A percentile compares a stretch with the other conserved stretches of the same genome.
Evolutionary conservation across 30 jellyfish, hydroid and myxozoan species (phyloP).

Genomic region (Aurelia aurita): DNA sequence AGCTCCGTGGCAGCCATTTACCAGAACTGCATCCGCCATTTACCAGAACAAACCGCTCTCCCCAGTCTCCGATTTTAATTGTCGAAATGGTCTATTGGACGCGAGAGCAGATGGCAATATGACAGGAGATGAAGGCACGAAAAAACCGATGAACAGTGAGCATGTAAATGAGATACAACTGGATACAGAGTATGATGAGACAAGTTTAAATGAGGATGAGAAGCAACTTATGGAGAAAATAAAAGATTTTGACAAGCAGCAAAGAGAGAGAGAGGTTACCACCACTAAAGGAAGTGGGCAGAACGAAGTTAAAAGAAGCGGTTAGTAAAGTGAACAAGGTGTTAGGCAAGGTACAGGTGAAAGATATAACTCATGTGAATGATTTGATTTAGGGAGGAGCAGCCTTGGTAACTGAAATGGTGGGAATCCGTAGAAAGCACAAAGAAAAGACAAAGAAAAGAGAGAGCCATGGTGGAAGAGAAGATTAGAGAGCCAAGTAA

Average conservation of each 20-base stretch:
- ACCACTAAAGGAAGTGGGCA: neutral
- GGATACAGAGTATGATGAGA: too few species aligned
- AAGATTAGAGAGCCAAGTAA: neutral
- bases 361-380: slow-evolving; percentile 23
- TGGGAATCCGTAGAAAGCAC: neutral
- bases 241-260: neutral
- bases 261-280: slow-evolving; percentile 2
- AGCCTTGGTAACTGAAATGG: too few species aligned
- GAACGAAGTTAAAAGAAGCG: neutral
- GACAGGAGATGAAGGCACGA: neutral
- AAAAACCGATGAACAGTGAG: too few species aligned
- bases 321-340: slow-evolving; percentile 1
- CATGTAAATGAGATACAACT: neutral
- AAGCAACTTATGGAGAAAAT: neutral
- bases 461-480: neutral
- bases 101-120: too few species aligned
- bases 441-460: too few species aligned
- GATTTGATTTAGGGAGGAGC: slow-evolving; percentile 18
- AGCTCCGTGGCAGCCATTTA: too few species aligned
- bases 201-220: neutral
- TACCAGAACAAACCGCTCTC: too few species aligned
- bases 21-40: too few species aligned
- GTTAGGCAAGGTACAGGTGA: slow-evolving; percentile 10
- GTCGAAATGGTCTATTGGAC: too few species aligned
- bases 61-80: too few species aligned